Evolutionary conservation across 2,888 invertebrate genomes (phyloP).

Genomic region (Aporophyla lueneburgensis): DNA sequence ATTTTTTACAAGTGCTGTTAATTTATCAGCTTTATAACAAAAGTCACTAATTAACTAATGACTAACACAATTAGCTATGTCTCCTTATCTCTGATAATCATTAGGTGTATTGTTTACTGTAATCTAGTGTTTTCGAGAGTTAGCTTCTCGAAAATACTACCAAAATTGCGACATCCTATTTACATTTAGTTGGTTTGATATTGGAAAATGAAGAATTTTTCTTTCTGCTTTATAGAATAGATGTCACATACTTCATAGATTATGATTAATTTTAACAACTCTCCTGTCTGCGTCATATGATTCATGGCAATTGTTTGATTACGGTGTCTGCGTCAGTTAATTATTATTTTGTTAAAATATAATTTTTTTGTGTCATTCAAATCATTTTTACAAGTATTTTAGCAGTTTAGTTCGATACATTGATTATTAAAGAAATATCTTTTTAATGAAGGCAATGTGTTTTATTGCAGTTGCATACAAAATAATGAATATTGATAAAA

Average conservation of each 20-base stretch:
- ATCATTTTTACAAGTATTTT: background rate
- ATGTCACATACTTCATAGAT: background rate
- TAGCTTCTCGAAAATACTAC: conserved; percentile 2
- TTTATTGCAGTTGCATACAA: conserved; percentile 9
- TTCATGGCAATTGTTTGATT: background rate
- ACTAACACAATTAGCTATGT: conserved; percentile 12
- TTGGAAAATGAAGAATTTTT: background rate
- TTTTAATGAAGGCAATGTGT: conserved; percentile 1
- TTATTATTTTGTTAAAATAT: background rate
- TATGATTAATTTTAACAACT: background rate
- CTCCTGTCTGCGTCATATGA: conserved; percentile 3
- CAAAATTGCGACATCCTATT: background rate
- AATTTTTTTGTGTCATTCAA: background rate
- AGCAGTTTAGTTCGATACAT: background rate
- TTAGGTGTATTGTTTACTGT: conserved; percentile 1
- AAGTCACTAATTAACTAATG: conserved; percentile 17
- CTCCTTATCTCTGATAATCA: conserved; percentile 13
- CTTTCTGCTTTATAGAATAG: background rate
- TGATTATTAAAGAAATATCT: background rate
- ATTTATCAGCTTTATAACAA: background rate
- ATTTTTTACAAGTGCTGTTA: background rate
- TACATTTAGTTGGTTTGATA: background rate
- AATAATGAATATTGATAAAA: background rate
- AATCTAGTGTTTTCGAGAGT: background rate
- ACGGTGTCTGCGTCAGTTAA: background rate